Base-by-base conservation (phyloP, 2,797 vertebrate genomes). In the Sparidentex hasta region DNA sequence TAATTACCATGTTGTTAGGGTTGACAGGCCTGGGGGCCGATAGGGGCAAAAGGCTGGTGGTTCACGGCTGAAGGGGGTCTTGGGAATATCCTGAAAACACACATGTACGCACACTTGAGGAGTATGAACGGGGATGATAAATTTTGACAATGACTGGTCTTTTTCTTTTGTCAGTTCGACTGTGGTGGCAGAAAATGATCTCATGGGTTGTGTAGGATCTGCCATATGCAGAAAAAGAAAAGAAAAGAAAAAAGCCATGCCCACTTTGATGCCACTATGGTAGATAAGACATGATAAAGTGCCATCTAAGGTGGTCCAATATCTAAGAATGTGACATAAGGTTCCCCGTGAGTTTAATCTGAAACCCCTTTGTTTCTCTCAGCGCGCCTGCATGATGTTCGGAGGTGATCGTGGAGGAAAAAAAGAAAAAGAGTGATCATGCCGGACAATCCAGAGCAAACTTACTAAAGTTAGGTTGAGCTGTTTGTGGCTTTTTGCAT, bases 1-100 rank as follows among this genome's bases (percentile, higher is more conserved):
- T 95, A 95, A 96, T 95, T 95, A 95, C 90, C 84, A 54, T 59
- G 90, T 90, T 90, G 91, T 86, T 78, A 66, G 83, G 81, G 73
- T 80, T 93, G 95, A 94, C 89, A 93, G 85, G 78, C 74, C 82
- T 81, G 78, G 83, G 78, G 90, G 87, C 51, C 74, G 72, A 91
- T 94, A 88, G 91, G 85, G 91, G 74, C 80, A 63, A 43, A 62
- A 51, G 59, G 65, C 78, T 80, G 80, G 74, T 59, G 82, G 83
- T 54, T 83, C 48, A 17, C 16, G 27, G 70, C 73, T 73, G 58
- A 71, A 65, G 43, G 55, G 13, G 62, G 33, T 56, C 71, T 81
- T 81, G 86, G 76, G 80, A 88, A 87, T 59, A 78, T 70, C 52
- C 54, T 68, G 47, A 71, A 71, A 51, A 50, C 59, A 48, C 38